phyloP scores from a whole-genome alignment of 2,888 invertebrate species.

The Frankliniella fusca region DNA sequence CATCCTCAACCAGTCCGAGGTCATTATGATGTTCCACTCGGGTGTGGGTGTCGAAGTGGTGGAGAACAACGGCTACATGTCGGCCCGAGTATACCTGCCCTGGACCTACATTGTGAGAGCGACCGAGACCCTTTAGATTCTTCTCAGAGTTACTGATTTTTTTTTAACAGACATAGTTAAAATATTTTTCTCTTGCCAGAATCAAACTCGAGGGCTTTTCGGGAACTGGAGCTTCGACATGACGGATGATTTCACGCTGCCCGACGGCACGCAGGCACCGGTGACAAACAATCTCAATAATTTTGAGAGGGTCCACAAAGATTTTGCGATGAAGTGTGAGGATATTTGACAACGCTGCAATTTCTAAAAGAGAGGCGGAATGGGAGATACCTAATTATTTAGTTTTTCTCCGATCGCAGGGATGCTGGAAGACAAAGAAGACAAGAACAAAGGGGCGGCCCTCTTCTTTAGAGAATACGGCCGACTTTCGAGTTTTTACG shows the following conservation, averaged over 20 bases:
- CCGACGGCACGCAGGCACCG: slow-evolving; percentile 59
- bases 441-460: slow-evolving; percentile 65
- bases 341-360: slow-evolving; percentile 36
- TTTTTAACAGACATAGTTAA: background rate
- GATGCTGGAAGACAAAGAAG: slow-evolving; percentile 76
- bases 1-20: slow-evolving; percentile 88
- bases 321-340: slow-evolving; percentile 74
- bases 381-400: background rate
- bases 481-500: slow-evolving; percentile 73
- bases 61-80: slow-evolving; percentile 82
- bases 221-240: slow-evolving; percentile 87
- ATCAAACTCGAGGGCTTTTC: slow-evolving; percentile 81
- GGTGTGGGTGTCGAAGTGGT: slow-evolving; percentile 90
- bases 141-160: background rate
- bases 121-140: background rate
- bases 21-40: slow-evolving; percentile 89
- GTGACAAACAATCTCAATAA: slow-evolving; percentile 59
- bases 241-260: slow-evolving; percentile 74
- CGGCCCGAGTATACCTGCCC: slow-evolving; percentile 78
- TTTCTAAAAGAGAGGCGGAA: too few relatives aligned
- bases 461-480: slow-evolving; percentile 76
- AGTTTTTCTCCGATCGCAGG: slow-evolving; percentile 49
- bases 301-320: slow-evolving; percentile 67
- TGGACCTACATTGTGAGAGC: slow-evolving; percentile 77
- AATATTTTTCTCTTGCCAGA: slow-evolving; percentile 52